Evolutionary conservation across 2,888 invertebrate species (phyloP).

Genomic region (Drosophila nr. medialis): DNA sequence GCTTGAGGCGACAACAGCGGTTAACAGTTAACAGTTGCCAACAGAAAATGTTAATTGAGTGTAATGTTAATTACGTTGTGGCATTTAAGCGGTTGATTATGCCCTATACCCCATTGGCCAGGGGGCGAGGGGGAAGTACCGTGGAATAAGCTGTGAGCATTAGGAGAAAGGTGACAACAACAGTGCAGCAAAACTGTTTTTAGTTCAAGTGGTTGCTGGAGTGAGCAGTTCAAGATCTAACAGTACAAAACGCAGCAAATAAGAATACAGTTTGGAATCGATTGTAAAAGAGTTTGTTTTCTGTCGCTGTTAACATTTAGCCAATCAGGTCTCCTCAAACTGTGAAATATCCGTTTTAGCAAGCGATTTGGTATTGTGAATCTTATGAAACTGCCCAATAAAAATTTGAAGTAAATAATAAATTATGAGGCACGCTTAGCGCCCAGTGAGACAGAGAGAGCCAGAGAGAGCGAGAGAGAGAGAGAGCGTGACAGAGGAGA

Average conservation of each 20-base stretch:
- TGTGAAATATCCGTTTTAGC: background rate
- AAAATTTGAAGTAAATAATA: slow-evolving; percentile 47
- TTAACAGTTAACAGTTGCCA: slow-evolving; percentile 69
- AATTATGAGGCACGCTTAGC: slow-evolving; percentile 60
- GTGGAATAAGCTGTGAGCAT: slow-evolving; percentile 13
- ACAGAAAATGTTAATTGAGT: slow-evolving; percentile 78
- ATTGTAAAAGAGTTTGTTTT: background rate
- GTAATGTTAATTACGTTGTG: slow-evolving; percentile 75
- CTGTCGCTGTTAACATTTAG: slow-evolving; percentile 1
- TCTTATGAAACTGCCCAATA: slow-evolving; percentile 19
- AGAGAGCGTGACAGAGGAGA: background rate
- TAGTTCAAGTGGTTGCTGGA: background rate
- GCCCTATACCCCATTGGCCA: background rate
- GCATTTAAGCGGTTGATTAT: slow-evolving; percentile 65
- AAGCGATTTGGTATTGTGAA: slow-evolving; percentile 3
- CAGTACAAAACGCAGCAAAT: background rate
- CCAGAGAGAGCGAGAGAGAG: background rate
- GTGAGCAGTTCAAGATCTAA: background rate
- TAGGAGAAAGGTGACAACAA: slow-evolving; percentile 8
- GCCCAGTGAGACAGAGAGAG: slow-evolving; percentile 24
- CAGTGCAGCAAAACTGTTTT: slow-evolving; percentile 26
- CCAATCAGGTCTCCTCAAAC: slow-evolving; percentile 7
- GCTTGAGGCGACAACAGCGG: slow-evolving; percentile 47
- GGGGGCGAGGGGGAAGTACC: background rate
- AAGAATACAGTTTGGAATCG: background rate